Evolutionary conservation across 2,888 invertebrate genomes (phyloP).

Genomic region (Apotomis betuletana): DNA sequence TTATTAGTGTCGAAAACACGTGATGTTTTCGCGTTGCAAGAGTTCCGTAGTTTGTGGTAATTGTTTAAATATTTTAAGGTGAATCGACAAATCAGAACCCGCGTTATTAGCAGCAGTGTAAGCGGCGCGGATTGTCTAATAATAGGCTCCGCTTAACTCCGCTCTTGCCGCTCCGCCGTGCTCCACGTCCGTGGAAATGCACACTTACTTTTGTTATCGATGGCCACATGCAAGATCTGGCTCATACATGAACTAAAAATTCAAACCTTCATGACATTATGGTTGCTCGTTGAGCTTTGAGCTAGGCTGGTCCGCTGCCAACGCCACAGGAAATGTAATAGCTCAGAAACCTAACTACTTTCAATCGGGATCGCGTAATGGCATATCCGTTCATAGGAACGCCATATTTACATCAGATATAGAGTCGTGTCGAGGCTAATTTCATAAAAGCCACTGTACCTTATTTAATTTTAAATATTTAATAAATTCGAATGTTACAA

Average conservation of each 20-base stretch:
- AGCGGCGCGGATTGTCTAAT: too few species aligned
- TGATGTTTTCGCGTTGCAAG: too few species aligned
- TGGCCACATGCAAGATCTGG: background rate
- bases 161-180: too few species aligned
- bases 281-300: constrained; percentile 17
- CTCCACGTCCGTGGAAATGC: background rate
- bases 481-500: too few species aligned
- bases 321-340: constrained; percentile 11
- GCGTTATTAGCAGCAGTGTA: too few species aligned
- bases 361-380: background rate
- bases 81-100: too few species aligned
- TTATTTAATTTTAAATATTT: too few species aligned
- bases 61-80: too few species aligned
- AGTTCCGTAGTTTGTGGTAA: too few species aligned
- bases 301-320: constrained; percentile 31
- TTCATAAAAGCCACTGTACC: too few species aligned
- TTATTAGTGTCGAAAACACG: too few species aligned
- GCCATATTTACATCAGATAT: background rate
- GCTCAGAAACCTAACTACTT: background rate
- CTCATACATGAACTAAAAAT: constrained; percentile 21
- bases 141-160: too few species aligned
- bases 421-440: background rate
- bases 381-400: background rate
- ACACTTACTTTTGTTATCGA: background rate
- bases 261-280: constrained; percentile 21